These are phyloP conservation scores for Stegodyphus mimosarum DNA, from an alignment of 1,140 invertebrate genomes.

Conservation along the genomic window DNA sequence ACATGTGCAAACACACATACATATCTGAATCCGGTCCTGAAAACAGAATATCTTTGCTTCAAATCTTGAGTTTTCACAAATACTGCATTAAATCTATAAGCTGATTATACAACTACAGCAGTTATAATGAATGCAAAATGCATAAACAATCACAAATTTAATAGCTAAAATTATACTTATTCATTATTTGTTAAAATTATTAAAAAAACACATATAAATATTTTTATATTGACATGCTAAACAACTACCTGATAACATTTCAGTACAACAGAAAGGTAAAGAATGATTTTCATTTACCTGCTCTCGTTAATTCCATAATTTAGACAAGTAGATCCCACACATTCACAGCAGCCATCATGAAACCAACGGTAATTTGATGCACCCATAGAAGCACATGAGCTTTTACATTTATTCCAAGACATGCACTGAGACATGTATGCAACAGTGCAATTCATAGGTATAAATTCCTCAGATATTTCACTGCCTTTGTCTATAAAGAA, in stretches of 20 bases:
- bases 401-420: conserved; percentile 87
- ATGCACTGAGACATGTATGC: conserved; percentile 91
- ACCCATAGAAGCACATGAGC: conserved; percentile 82
- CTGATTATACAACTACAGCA: neutral
- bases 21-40: no score
- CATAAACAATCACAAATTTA: neutral
- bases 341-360: conserved; percentile 95
- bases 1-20: no score
- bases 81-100: neutral
- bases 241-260: no score
- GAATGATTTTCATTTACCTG: conserved; percentile 68
- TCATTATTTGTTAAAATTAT: no score
- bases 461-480: conserved; percentile 4
- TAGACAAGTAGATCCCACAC: conserved; percentile 87
- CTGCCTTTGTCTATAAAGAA: conserved; percentile 18
- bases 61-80: neutral
- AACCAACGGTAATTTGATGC: conserved; percentile 81
- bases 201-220: no score
- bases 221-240: no score
- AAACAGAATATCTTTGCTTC: neutral
- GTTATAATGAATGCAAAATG: neutral
- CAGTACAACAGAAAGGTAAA: neutral
- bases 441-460: conserved; percentile 85
- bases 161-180: neutral
- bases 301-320: conserved; percentile 93